phyloP scores from a whole-genome alignment of 2,113 vertebrate genomes.

The Rhinolophus sinicus region DNA sequence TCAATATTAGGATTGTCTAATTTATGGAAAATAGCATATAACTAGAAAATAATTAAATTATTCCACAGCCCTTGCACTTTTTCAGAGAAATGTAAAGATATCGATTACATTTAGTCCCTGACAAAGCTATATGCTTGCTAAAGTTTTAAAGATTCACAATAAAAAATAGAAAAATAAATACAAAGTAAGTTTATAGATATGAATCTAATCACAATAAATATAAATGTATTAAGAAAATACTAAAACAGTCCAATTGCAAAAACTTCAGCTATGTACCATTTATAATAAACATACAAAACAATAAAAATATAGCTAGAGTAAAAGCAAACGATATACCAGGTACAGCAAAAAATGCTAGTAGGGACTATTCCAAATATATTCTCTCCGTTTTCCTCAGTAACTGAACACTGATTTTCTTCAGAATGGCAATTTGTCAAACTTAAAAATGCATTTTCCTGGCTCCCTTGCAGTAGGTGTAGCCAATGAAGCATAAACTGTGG shows the following conservation, averaged over 20 bases:
- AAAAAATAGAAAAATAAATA: not conserved
- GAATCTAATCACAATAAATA: slow-evolving; percentile 33
- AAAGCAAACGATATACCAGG: not conserved
- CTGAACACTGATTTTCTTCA: slow-evolving; percentile 53
- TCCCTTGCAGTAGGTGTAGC: slow-evolving; percentile 37
- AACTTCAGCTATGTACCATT: not conserved
- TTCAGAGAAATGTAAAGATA: not conserved
- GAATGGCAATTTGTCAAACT: slow-evolving; percentile 64
- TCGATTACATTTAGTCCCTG: not conserved
- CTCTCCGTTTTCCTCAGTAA: slow-evolving; percentile 51
- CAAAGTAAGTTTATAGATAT: not conserved
- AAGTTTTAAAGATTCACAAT: slow-evolving; percentile 15
- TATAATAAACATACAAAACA: not conserved
- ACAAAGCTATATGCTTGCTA: not conserved
- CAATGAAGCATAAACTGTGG: slow-evolving; percentile 55
- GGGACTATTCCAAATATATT: not conserved
- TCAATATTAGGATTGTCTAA: not conserved
- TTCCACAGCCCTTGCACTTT: not conserved
- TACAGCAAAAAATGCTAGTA: not conserved
- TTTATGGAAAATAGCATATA: not conserved
- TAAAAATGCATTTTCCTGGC: slow-evolving; percentile 55
- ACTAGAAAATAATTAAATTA: not conserved
- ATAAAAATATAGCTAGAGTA: not conserved
- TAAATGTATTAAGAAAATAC: slow-evolving; percentile 30
- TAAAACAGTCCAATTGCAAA: not conserved